Evolutionary conservation across 2,888 invertebrate species (phyloP).

Genomic region (Cantharis lateralis): DNA sequence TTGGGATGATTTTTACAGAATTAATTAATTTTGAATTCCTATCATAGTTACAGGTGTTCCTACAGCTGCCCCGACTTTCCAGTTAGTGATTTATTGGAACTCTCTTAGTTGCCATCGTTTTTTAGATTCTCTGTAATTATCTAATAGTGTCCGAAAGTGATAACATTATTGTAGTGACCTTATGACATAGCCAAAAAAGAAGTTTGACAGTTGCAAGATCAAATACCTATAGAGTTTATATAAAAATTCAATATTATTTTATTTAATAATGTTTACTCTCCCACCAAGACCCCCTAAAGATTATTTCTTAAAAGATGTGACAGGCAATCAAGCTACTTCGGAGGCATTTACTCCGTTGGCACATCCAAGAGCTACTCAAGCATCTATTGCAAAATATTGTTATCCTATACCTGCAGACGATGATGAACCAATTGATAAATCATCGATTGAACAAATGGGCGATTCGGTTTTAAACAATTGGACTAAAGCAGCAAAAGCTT

Average conservation of each 20-base stretch:
- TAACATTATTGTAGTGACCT: neutral
- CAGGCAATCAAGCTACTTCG: slow-evolving; percentile 46
- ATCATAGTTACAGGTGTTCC: too few species aligned
- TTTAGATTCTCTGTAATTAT: too few species aligned
- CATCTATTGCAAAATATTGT: slow-evolving; percentile 56
- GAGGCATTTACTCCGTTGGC: slow-evolving; percentile 56
- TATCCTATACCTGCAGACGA: slow-evolving; percentile 55
- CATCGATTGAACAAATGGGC: slow-evolving; percentile 37
- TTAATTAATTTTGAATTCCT: too few species aligned
- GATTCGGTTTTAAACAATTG: slow-evolving; percentile 54
- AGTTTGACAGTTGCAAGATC: neutral
- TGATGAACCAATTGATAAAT: slow-evolving; percentile 56
- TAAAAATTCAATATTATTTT: neutral
- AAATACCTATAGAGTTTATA: neutral
- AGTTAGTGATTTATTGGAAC: too few species aligned
- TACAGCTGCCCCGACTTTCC: too few species aligned
- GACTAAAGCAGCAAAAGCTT: slow-evolving; percentile 58
- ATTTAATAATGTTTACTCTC: slow-evolving; percentile 46
- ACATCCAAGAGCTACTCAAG: slow-evolving; percentile 59
- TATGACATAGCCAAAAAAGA: neutral
- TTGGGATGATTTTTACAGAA: too few species aligned
- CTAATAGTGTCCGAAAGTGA: too few species aligned
- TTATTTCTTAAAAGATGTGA: slow-evolving; percentile 44
- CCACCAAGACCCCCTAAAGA: slow-evolving; percentile 52
- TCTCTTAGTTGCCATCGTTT: too few species aligned